Percentiles rank a stretch among this genome's conserved stretches.
phyloP scores from a whole-genome alignment of 2,113 vertebrate genomes.

The Nicator chloris region DNA sequence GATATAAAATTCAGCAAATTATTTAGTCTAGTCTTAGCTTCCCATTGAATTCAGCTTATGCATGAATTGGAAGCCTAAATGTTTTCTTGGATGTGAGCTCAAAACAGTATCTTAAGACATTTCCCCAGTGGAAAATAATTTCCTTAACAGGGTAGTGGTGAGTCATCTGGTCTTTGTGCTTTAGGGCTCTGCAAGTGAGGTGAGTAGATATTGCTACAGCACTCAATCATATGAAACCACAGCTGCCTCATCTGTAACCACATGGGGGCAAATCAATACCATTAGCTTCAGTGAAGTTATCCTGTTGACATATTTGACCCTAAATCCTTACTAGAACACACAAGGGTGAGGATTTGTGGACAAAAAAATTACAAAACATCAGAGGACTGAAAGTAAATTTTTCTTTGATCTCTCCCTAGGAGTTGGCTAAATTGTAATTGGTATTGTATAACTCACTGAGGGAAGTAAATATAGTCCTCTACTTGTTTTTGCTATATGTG shows the following conservation, averaged over 20 bases:
- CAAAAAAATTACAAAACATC: not conserved
- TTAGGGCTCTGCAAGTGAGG: constrained; percentile 1
- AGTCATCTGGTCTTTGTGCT: constrained; percentile 23
- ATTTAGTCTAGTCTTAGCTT: not conserved
- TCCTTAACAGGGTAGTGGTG: constrained; percentile 12
- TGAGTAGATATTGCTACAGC: constrained; percentile 4
- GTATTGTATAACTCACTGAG: not conserved
- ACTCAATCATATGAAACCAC: constrained; percentile 34
- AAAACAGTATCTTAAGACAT: not conserved
- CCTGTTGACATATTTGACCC: constrained; percentile 11
- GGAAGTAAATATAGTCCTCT: not conserved
- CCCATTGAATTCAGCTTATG: not conserved
- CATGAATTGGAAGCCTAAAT: not conserved
- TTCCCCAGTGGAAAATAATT: not conserved
- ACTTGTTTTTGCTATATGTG: not conserved
- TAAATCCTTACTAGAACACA: not conserved
- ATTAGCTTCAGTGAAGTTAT: constrained; percentile 27
- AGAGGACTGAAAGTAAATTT: not conserved
- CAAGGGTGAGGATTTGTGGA: not conserved
- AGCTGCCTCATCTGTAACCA: constrained; percentile 19
- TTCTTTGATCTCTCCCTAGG: not conserved
- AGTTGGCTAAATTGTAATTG: not conserved
- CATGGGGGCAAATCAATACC: constrained; percentile 19
- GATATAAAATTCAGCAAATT: not conserved
- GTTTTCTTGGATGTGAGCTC: constrained; percentile 9